phyloP scores from a whole-genome alignment of 2,113 vertebrate species.

The Malurus cyaneus region DNA sequence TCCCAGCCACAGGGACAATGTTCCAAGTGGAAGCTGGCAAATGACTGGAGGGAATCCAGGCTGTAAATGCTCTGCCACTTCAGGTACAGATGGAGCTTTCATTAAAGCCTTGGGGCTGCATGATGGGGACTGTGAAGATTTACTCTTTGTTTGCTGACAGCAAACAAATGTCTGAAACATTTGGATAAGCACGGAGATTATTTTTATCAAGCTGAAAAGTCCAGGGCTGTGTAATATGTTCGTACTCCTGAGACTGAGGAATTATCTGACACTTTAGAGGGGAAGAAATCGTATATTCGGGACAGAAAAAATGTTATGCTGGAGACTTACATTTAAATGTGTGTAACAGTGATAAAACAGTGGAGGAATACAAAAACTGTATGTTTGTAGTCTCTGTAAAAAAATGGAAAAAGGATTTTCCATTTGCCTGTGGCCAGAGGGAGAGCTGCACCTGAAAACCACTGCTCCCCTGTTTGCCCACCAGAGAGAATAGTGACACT shows the following conservation, averaged over 20 bases:
- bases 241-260: neutral
- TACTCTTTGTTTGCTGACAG: neutral
- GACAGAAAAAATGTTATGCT: neutral
- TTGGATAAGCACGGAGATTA: neutral
- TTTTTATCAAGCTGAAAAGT: neutral
- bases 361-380: neutral
- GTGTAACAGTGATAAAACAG: neutral
- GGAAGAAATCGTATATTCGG: neutral
- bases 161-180: neutral
- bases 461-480: fast-evolving
- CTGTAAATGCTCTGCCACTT: neutral
- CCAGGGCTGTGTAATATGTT: neutral
- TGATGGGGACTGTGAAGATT: neutral
- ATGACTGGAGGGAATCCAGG: neutral
- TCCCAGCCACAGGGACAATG: neutral
- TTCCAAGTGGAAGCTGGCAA: neutral
- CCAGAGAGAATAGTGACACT: neutral
- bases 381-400: neutral
- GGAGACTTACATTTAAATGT: neutral
- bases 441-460: neutral
- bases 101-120: neutral
- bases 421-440: neutral
- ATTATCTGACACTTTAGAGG: neutral
- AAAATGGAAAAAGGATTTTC: neutral
- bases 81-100: neutral